Percentiles rank a stretch among this genome's conserved stretches.
These are phyloP conservation scores for Drosophila anomalipes DNA, from an alignment of 2,888 invertebrate genomes.

Conservation along the genomic window DNA sequence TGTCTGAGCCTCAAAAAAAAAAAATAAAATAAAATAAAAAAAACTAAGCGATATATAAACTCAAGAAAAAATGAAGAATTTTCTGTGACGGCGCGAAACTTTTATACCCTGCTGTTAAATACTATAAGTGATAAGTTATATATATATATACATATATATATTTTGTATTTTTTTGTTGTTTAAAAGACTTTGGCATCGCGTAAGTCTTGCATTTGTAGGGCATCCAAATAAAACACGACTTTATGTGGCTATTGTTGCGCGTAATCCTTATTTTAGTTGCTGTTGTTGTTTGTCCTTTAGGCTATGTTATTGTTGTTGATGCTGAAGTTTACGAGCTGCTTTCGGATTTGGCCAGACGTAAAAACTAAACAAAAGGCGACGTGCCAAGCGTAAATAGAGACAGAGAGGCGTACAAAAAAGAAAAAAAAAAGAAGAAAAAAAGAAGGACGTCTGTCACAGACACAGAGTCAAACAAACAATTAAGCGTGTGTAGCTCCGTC, in stretches of 20 bases:
- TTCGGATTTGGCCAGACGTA: constrained; percentile 74
- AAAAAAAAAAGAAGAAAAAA: neutral
- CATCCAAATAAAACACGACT: constrained; percentile 40
- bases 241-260: constrained; percentile 57
- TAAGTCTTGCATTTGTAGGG: constrained; percentile 18
- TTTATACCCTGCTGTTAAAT: constrained; percentile 30
- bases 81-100: constrained; percentile 4
- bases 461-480: constrained; percentile 76
- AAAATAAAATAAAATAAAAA: constrained; percentile 17
- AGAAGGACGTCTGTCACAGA: constrained; percentile 39
- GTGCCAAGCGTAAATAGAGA: constrained; percentile 54
- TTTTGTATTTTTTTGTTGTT: neutral
- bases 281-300: constrained; percentile 60
- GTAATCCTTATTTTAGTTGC: constrained; percentile 57
- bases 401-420: constrained; percentile 2
- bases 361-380: constrained; percentile 76
- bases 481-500: constrained; percentile 49
- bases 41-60: constrained; percentile 50
- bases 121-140: neutral
- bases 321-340: constrained; percentile 74
- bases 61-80: constrained; percentile 21
- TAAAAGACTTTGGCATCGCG: neutral
- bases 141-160: neutral
- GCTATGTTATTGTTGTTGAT: constrained; percentile 55
- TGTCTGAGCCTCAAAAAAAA: constrained; percentile 68